These are phyloP conservation scores for Arenaria interpres DNA, from an alignment of 2,113 vertebrate genomes.

Conservation along the genomic window DNA sequence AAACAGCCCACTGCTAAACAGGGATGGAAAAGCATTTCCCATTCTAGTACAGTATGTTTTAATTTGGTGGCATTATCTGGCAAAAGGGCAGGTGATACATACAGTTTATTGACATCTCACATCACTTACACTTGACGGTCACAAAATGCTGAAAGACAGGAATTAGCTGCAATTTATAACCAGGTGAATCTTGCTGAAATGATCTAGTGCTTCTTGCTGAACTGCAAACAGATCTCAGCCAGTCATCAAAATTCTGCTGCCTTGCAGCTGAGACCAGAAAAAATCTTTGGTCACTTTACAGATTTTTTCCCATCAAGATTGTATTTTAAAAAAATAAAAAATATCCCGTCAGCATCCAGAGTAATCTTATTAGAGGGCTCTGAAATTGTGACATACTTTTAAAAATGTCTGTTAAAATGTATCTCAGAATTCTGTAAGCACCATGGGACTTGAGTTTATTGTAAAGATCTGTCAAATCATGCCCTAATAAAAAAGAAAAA, in stretches of 20 bases:
- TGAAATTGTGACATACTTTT: not conserved
- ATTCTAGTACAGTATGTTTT: not conserved
- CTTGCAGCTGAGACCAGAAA: not conserved
- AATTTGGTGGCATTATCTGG: not conserved
- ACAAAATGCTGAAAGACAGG: not conserved
- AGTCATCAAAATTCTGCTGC: not conserved
- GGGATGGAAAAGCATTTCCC: not conserved
- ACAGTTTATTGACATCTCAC: not conserved
- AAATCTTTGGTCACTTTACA: not conserved
- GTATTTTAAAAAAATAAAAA: not conserved
- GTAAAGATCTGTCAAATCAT: not conserved
- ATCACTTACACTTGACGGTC: not conserved
- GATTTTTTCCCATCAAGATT: not conserved
- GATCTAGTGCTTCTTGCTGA: not conserved
- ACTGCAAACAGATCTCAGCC: not conserved
- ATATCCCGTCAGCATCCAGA: not conserved
- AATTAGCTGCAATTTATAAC: not conserved
- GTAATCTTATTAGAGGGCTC: not conserved
- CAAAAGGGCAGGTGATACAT: not conserved
- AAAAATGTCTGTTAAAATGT: not conserved
- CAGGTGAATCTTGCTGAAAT: not conserved
- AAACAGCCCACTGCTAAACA: not conserved
- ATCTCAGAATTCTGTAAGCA: not conserved
- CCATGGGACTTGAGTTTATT: not conserved
- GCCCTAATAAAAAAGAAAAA: not conserved